phyloP scores from a whole-genome alignment of 2,113 vertebrate genomes.

The Rostratula benghalensis region DNA sequence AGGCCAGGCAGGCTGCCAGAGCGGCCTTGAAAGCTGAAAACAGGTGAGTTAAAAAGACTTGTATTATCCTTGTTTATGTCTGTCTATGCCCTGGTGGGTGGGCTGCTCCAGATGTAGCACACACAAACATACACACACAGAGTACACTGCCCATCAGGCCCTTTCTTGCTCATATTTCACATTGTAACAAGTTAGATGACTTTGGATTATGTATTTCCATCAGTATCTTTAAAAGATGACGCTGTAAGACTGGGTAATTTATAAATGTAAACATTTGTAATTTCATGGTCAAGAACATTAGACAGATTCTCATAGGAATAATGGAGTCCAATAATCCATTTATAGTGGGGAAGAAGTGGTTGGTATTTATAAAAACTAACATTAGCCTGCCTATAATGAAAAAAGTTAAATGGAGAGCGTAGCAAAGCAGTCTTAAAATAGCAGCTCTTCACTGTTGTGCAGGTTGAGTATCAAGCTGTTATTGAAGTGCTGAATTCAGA shows the following conservation, averaged over 20 bases:
- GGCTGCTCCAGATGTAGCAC: not conserved
- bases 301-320: not conserved
- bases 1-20: not conserved
- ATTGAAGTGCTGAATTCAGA: not conserved
- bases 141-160: not conserved
- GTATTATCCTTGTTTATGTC: not conserved
- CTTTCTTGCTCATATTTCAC: not conserved
- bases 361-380: not conserved
- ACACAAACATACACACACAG: not conserved
- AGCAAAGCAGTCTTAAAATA: not conserved
- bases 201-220: not conserved
- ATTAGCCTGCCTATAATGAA: not conserved
- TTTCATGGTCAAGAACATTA: not conserved
- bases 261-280: not conserved
- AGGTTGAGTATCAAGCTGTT: not conserved
- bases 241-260: not conserved
- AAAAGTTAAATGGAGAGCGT: not conserved
- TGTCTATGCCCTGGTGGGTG: not conserved
- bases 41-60: not conserved
- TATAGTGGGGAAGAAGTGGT: not conserved
- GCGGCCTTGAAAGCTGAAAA: not conserved
- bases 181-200: not conserved
- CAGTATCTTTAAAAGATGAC: not conserved
- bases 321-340: not conserved
- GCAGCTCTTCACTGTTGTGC: not conserved